Base-by-base conservation (phyloP, 2,888 invertebrate genomes). In the Halictus quadricinctus region DNA sequence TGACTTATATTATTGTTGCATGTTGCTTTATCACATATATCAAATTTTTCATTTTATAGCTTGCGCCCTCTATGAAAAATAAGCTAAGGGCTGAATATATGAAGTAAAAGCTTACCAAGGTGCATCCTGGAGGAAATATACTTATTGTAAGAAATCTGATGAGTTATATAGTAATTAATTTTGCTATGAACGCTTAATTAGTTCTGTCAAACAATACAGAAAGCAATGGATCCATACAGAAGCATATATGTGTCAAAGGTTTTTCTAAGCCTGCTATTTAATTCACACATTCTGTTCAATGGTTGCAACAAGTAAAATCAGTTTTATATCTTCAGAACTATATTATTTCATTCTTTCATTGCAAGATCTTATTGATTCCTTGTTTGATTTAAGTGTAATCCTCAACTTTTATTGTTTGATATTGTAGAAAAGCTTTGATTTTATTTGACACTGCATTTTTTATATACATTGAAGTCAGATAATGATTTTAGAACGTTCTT, bases 11-110 rank as follows among this genome's bases (percentile, higher is more conserved):
- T 36, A 69, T 36, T 70, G 70, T 70, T n/a, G 41, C 12, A 70
- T 70, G 41, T 70, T 21, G 21, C 21, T 69, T 69, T 69, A 36
- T 69, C n/a, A 18, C 12, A 66, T 46, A 48, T 60, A 21, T 72
- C 41, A 36, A 43, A 43, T 64, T 48, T 48, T 54, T 46, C 29
- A 64, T 43, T 46, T 29, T 73, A 36, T 64, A 21, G 64, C 70
- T 82, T 87, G 84, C 75, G 84, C 79, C 69, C 84, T 89, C 79
- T 87, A 29, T 76, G 58, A 70, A 58, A 25, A 43, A 69, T 75
- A 54, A 15, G 46, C 69, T 43, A 48, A 64, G 84, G 87, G 83
- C 80, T 85, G 74, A 80, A 70, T 43, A 21, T 46, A 58, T 15
- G 58, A 69, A 75, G 69, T 72, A 70, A 46, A 48, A 6, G 60